A percentile compares a stretch with the other conserved stretches of the same genome.
Conservation (phyloP, 2,113 vertebrate species). For the Tachysurus vachellii region DNA sequence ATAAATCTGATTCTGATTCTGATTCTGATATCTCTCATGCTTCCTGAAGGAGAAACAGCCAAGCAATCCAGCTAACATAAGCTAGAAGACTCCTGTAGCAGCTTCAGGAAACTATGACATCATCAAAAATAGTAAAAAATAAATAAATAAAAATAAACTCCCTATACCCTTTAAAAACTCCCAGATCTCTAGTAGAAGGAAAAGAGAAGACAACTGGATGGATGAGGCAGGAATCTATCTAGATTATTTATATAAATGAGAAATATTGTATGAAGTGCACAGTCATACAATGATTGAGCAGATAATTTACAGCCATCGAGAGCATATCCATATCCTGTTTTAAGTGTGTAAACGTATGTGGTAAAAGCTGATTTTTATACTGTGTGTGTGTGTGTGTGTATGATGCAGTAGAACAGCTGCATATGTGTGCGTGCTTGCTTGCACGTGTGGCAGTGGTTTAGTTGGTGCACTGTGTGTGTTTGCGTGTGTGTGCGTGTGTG, state of each 20-base stretch:
- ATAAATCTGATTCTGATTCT: too few species aligned
- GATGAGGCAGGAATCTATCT: neutral
- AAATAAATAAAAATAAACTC: too few species aligned
- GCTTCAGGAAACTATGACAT: neutral
- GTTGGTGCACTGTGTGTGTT: conserved; percentile 19
- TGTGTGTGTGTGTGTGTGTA: conserved; percentile 18
- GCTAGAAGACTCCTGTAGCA: neutral
- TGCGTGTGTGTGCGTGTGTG: conserved; percentile 33
- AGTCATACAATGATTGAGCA: neutral
- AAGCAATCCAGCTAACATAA: neutral
- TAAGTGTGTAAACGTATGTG: neutral
- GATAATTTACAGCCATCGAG: neutral
- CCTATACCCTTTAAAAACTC: neutral
- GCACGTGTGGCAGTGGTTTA: conserved; percentile 34
- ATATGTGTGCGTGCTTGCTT: conserved; percentile 19
- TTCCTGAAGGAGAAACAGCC: neutral
- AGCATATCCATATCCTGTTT: neutral
- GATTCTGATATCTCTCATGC: too few species aligned
- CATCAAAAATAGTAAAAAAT: neutral
- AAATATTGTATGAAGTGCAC: neutral
- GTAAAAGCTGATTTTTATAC: neutral
- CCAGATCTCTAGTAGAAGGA: neutral
- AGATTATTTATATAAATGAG: neutral
- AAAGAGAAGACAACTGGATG: neutral
- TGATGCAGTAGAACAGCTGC: neutral